Evolutionary conservation across 1,140 invertebrate species (phyloP).

Genomic region (Ylistrum balloti): DNA sequence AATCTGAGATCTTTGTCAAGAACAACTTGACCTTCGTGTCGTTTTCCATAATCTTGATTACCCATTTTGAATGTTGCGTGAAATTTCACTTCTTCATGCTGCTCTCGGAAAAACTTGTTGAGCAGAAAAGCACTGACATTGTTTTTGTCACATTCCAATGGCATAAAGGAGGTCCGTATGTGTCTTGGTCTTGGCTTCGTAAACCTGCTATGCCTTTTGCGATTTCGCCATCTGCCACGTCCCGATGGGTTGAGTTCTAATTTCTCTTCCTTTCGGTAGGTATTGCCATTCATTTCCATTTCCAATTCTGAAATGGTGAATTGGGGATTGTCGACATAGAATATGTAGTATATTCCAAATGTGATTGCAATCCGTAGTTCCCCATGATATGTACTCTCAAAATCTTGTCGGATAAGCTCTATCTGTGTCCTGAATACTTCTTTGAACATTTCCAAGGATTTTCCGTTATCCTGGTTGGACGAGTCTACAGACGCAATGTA

Average conservation of each 20-base stretch:
- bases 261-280: not conserved
- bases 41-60: constrained; percentile 42
- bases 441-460: not conserved
- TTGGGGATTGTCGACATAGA: constrained; percentile 19
- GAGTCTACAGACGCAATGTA: not conserved
- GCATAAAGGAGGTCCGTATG: constrained; percentile 41
- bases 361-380: constrained; percentile 41
- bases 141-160: constrained; percentile 31
- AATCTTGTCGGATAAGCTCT: constrained; percentile 44
- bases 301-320: constrained; percentile 39
- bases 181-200: not conserved
- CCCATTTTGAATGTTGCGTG: constrained; percentile 25
- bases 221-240: not conserved
- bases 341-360: constrained; percentile 43
- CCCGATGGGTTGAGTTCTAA: not conserved
- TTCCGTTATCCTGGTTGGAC: not conserved
- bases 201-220: not conserved
- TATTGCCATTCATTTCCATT: not conserved
- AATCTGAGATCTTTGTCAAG: constrained; percentile 41
- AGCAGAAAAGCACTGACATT: constrained; percentile 42
- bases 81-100: constrained; percentile 45
- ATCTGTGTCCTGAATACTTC: constrained; percentile 34
- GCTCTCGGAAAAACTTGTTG: constrained; percentile 20
- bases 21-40: not conserved
- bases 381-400: constrained; percentile 43